Conservation (phyloP, 2,113 vertebrate genomes). For the Varanus salvator region DNA sequence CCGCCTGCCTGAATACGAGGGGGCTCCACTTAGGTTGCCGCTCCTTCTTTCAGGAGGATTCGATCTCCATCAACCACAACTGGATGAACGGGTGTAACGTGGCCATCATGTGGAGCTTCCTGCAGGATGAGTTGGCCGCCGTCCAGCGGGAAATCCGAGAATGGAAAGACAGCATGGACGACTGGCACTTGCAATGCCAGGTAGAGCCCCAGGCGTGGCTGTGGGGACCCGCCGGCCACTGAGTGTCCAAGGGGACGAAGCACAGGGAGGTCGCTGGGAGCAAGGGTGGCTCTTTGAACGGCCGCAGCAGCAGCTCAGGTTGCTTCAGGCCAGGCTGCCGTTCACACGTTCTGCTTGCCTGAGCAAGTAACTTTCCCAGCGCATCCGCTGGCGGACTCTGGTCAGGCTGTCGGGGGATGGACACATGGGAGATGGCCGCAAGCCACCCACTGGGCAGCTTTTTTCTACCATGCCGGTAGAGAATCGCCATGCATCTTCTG, state of each 20-base stretch:
- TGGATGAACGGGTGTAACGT: slow-evolving; percentile 97
- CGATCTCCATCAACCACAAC: slow-evolving; percentile 97
- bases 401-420: not conserved
- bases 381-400: not conserved
- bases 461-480: not conserved
- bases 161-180: slow-evolving; percentile 89
- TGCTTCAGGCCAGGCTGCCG: too few species aligned
- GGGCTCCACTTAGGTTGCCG: accelerated
- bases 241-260: too few species aligned
- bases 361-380: not conserved
- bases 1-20: accelerated
- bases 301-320: not conserved
- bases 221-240: not conserved
- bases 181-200: slow-evolving; percentile 96
- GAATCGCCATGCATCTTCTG: not conserved
- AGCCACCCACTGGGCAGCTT: not conserved
- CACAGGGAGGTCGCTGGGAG: not conserved
- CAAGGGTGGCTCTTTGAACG: too few species aligned
- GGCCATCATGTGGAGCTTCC: slow-evolving; percentile 92
- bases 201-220: slow-evolving; percentile 63
- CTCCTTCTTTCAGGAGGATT: slow-evolving; percentile 86
- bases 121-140: slow-evolving; percentile 88
- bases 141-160: slow-evolving; percentile 89
- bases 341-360: not conserved
- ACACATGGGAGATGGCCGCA: not conserved